A percentile compares a stretch with the other conserved stretches of the same genome.
These are phyloP conservation scores for Hirtodrosophila confusa DNA, from an alignment of 2,888 invertebrate species.

Conservation along the genomic window DNA sequence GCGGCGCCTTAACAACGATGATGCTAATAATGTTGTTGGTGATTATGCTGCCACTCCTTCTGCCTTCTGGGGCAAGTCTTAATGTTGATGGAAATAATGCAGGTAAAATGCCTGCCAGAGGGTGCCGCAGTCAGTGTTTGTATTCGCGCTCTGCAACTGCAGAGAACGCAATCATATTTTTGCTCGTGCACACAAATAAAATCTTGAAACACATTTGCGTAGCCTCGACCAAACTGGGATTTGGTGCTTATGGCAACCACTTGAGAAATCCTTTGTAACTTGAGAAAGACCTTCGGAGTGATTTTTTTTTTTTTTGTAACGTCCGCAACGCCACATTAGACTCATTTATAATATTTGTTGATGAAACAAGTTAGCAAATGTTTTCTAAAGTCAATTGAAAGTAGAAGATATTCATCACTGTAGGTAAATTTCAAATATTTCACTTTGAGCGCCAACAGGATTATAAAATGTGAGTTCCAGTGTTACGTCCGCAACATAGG, in stretches of 20 bases:
- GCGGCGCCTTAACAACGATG: conserved; percentile 15
- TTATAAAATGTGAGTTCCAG: no score
- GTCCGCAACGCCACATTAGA: no score
- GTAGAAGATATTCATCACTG: no score
- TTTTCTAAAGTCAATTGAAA: no score
- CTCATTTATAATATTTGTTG: no score
- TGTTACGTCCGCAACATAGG: no score
- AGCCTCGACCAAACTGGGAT: neutral
- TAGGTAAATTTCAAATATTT: no score
- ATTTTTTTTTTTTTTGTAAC: no score
- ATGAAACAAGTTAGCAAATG: no score
- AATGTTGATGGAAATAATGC: conserved; percentile 28
- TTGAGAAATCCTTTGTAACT: neutral
- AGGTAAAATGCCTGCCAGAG: conserved; percentile 22
- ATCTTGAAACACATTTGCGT: neutral
- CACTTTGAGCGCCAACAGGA: no score
- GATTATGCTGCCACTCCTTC: conserved; percentile 32
- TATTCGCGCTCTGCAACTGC: conserved; percentile 9
- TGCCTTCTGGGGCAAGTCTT: conserved; percentile 13
- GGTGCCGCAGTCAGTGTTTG: conserved; percentile 12
- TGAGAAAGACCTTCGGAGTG: no score
- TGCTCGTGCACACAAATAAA: conserved; percentile 14
- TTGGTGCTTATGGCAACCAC: neutral
- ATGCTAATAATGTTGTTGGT: conserved; percentile 49
- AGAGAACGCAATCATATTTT: conserved; percentile 31